Evolutionary conservation across 2,888 invertebrate species (phyloP).

Genomic region (Hirtodrosophila histrioides): DNA sequence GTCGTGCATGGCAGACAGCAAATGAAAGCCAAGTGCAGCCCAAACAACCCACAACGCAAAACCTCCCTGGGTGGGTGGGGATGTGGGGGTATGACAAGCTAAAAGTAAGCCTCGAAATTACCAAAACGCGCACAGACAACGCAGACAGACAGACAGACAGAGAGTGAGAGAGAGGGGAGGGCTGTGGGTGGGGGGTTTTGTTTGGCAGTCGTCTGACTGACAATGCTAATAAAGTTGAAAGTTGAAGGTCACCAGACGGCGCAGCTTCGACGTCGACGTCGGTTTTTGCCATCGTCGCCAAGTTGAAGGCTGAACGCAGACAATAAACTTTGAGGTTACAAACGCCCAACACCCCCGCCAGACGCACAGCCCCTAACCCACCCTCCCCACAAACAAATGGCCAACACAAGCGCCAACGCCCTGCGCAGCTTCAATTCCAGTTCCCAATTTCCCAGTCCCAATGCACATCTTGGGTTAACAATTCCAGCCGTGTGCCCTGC

Average conservation of each 20-base stretch:
- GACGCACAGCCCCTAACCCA: constrained; percentile 16
- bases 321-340: constrained; percentile 59
- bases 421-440: constrained; percentile 48
- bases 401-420: constrained; percentile 28
- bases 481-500: constrained; percentile 24
- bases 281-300: constrained; percentile 64
- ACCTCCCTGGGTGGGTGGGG: neutral
- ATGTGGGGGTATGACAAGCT: constrained; percentile 2
- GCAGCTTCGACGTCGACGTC: constrained; percentile 40
- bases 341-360: constrained; percentile 12
- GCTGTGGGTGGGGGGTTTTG: constrained; percentile 1
- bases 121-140: constrained; percentile 68
- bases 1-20: constrained; percentile 72
- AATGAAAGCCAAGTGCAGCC: constrained; percentile 17
- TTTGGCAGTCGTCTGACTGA: constrained; percentile 49
- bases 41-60: constrained; percentile 1
- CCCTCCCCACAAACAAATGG: neutral
- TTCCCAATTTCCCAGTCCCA: constrained; percentile 3
- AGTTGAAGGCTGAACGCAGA: constrained; percentile 55
- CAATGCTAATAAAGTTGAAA: constrained; percentile 80
- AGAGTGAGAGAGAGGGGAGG: neutral
- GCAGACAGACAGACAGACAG: constrained; percentile 43
- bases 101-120: constrained; percentile 66
- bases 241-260: constrained; percentile 83
- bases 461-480: neutral